These are phyloP conservation scores for Oplegnathus fasciatus DNA, from an alignment of 2,113 vertebrate species.

Conservation along the genomic window DNA sequence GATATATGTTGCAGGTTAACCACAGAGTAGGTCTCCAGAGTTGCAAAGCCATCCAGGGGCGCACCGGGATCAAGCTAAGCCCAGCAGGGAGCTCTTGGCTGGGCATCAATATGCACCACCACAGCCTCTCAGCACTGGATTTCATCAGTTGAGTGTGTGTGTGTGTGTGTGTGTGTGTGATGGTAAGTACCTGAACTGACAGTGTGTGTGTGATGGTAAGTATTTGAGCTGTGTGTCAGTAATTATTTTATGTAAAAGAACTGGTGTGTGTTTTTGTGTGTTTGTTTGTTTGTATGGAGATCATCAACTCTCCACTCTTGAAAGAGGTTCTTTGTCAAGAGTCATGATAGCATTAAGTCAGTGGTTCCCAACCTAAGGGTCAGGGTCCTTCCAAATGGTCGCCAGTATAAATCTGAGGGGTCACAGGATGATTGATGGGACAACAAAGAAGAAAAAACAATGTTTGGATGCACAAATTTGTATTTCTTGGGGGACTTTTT, in stretches of 20 bases:
- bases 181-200: conserved; percentile 26
- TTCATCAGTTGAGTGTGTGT: conserved; percentile 57
- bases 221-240: conserved; percentile 37
- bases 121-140: conserved; percentile 50
- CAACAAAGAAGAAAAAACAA: not conserved
- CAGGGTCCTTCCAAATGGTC: not conserved
- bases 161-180: conserved; percentile 24
- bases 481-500: not conserved
- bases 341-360: conserved; percentile 14
- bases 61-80: conserved; percentile 74
- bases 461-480: not conserved
- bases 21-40: conserved; percentile 58
- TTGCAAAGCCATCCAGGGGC: conserved; percentile 66
- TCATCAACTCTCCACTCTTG: not conserved
- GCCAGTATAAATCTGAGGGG: not conserved
- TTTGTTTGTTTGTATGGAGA: conserved; percentile 22
- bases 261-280: conserved; percentile 17
- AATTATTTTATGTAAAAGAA: conserved; percentile 42
- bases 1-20: conserved; percentile 60
- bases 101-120: conserved; percentile 74
- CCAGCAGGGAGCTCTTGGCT: conserved; percentile 72
- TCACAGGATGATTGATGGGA: not conserved
- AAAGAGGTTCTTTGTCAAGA: conserved; percentile 11
- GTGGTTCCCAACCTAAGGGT: not conserved
- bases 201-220: conserved; percentile 15